Conservation (phyloP, 2,888 invertebrate species). For the Scelioninae gen. 2 region DNA sequence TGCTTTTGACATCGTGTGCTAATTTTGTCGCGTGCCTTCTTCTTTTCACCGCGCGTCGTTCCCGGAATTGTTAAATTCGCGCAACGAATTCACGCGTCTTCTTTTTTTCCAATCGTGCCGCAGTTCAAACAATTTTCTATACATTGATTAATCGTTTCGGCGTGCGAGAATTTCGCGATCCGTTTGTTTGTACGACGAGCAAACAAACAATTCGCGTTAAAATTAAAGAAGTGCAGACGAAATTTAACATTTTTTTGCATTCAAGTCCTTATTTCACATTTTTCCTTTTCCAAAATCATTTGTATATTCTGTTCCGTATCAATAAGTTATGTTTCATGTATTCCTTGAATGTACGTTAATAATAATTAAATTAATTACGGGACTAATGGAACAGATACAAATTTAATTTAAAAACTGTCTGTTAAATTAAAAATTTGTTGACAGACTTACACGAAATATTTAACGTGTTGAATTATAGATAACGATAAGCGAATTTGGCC, state of each 20-base stretch:
- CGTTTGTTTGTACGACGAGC: constrained; percentile 1
- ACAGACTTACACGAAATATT: too few species aligned
- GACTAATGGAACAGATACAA: too few species aligned
- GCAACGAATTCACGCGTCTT: background rate
- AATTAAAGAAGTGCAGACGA: constrained; percentile 9
- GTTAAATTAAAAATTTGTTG: too few species aligned
- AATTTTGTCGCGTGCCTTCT: constrained; percentile 28
- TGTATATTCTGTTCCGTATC: too few species aligned
- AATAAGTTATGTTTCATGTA: too few species aligned
- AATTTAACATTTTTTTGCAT: background rate
- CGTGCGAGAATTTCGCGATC: constrained; percentile 25
- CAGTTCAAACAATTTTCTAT: constrained; percentile 23
- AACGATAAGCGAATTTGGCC: too few species aligned
- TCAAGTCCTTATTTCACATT: too few species aligned
- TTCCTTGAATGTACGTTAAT: too few species aligned
- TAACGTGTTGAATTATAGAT: too few species aligned
- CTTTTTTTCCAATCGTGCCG: constrained; percentile 18
- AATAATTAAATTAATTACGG: too few species aligned
- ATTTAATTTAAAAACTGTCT: too few species aligned
- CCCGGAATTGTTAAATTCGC: constrained; percentile 11
- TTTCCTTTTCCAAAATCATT: too few species aligned
- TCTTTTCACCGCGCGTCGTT: constrained; percentile 27
- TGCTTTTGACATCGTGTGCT: constrained; percentile 42
- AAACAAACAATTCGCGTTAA: constrained; percentile 25
- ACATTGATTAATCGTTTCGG: constrained; percentile 27